Evolutionary conservation across 2,797 vertebrate species (phyloP).

Genomic region (Cryptoblepharus egeriae): DNA sequence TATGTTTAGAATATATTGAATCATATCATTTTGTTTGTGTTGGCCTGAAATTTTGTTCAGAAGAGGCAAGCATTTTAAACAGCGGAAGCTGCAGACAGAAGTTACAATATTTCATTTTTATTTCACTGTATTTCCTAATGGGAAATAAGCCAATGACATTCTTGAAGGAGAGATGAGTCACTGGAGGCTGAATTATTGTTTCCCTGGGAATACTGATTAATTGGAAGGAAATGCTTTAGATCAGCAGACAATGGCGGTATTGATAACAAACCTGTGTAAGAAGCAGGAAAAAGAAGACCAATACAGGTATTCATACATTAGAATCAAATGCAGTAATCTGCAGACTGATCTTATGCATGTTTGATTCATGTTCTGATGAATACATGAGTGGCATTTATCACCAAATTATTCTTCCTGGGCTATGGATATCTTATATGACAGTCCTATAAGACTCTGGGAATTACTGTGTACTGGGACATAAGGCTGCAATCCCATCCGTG

Average conservation of each 20-base stretch:
- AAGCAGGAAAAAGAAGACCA: background rate
- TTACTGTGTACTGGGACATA: too few species aligned
- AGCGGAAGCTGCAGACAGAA: background rate
- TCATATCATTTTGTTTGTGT: background rate
- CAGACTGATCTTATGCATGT: too few species aligned
- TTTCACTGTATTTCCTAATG: background rate
- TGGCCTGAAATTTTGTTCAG: background rate
- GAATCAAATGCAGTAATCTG: too few species aligned
- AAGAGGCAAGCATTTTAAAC: background rate
- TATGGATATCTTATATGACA: too few species aligned
- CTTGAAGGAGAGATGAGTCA: conserved; percentile 7
- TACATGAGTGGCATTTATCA: too few species aligned
- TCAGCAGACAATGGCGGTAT: background rate
- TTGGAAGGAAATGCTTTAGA: conserved; percentile 17
- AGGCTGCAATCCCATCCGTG: too few species aligned
- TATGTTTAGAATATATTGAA: background rate
- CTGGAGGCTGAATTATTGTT: conserved; percentile 21
- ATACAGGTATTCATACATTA: too few species aligned
- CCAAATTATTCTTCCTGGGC: too few species aligned
- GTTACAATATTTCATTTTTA: background rate
- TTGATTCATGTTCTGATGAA: background rate
- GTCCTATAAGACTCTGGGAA: too few species aligned
- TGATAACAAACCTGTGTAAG: background rate
- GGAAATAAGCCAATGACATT: background rate
- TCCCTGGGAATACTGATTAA: conserved; percentile 18